Evolutionary conservation across 2,113 vertebrate genomes (phyloP), one percentile per base, ranked within the genome.

Genomic region (Calidris pygmaea): DNA sequence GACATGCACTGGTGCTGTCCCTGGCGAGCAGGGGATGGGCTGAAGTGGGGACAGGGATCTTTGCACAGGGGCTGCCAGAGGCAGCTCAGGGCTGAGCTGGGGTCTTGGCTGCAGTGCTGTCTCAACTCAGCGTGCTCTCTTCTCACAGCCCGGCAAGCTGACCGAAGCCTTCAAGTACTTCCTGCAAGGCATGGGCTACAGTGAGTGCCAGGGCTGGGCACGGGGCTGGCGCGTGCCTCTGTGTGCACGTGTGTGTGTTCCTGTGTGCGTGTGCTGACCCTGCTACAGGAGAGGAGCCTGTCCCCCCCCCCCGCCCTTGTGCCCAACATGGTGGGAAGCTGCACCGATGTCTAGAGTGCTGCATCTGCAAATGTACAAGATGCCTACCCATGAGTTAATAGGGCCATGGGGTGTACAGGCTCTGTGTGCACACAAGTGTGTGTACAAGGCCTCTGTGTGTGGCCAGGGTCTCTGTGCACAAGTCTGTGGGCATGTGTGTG

Each of bases 181-280:
- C 98, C 98, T 99, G 93, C 99, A 99, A 98, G 99, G 99, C 82
- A 99, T 99, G 99, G 99, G 99, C 97, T 99, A 99, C 98, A 99
- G 99, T 99, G 97, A 99, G 99, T 99, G 87, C 59, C 6, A 9
- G 58, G 87, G 66, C 63, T 37, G 17, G 78, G 68, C 14, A 4
- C 0, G 13, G 77, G 89, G 50, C 39, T 73, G 3, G 32, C 0
- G 14, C 0, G 17, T 26, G 72, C 9, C 47, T 45, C 24, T 1
- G 21, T 37, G 84, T 32, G 43, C 27, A 16, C 2, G 0, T 11
- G 27, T 0, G 14, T n/a, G 53, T 26, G 39, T 29, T 68, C 19
- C 45, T 12, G 34, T 4, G 20, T 30, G 7, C 0, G 6, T 58
- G 71, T 86, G 87, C 70, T 59, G 80, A 22, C 12, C 20, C 43